Evolutionary conservation across 1,140 invertebrate species (phyloP).

Genomic region (Pseudoatta argentina): DNA sequence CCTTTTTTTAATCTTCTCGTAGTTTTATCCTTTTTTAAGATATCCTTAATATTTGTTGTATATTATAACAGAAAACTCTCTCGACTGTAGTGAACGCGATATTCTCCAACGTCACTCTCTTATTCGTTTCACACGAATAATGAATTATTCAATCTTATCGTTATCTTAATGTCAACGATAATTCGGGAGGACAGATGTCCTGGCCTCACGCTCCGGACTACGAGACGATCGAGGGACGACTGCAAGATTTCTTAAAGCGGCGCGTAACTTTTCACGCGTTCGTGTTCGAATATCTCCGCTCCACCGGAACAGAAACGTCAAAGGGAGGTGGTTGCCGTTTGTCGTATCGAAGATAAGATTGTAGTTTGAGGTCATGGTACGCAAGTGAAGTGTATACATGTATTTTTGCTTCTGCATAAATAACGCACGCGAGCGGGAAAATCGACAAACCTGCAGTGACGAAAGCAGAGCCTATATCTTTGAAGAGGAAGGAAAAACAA

Average conservation of each 20-base stretch:
- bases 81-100: not conserved
- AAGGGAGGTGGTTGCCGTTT: conserved; percentile 27
- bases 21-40: not conserved
- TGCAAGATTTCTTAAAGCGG: conserved; percentile 50
- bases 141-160: not conserved
- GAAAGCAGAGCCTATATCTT: not conserved
- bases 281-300: conserved; percentile 44
- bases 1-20: not conserved
- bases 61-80: not conserved
- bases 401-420: not conserved
- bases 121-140: not conserved
- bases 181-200: not conserved
- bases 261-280: conserved; percentile 50
- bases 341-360: conserved; percentile 32
- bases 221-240: conserved; percentile 56
- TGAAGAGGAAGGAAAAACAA: not conserved
- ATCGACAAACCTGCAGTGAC: not conserved
- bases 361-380: conserved; percentile 10
- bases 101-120: not conserved
- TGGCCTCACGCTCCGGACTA: conserved; percentile 25
- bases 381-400: not conserved
- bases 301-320: conserved; percentile 5
- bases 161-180: conserved; percentile 9
- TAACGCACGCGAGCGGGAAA: not conserved
- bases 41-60: not conserved